Conservation (phyloP, 2,888 invertebrate genomes). For the Hirtodrosophila trivittata region DNA sequence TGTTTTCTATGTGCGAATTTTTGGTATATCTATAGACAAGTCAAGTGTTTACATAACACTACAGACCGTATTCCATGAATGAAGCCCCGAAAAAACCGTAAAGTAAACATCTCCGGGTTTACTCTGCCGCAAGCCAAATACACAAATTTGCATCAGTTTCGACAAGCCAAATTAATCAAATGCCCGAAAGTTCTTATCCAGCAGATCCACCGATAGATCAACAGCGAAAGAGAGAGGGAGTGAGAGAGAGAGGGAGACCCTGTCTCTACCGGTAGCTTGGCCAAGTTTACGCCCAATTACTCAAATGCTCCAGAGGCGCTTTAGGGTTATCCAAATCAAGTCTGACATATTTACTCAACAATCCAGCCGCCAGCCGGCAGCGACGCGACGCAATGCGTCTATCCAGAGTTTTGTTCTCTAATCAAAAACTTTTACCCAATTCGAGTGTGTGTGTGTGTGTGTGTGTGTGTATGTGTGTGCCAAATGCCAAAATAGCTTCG, state of each 20-base stretch:
- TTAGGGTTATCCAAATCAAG: slow-evolving; percentile 45
- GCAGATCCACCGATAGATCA: slow-evolving; percentile 5
- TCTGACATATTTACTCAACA: slow-evolving; percentile 78
- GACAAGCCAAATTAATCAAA: slow-evolving; percentile 70
- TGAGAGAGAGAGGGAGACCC: neutral
- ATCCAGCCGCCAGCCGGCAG: slow-evolving; percentile 29
- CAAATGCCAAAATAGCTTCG: slow-evolving; percentile 69
- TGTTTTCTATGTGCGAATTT: slow-evolving; percentile 51
- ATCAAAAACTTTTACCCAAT: slow-evolving; percentile 56
- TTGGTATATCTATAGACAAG: slow-evolving; percentile 6
- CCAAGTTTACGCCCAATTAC: slow-evolving; percentile 72
- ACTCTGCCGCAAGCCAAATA: slow-evolving; percentile 23
- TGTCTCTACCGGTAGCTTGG: slow-evolving; percentile 44
- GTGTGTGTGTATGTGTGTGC: slow-evolving; percentile 57
- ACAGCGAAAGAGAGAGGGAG: neutral
- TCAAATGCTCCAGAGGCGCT: slow-evolving; percentile 35
- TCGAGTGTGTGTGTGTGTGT: slow-evolving; percentile 33
- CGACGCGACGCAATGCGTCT: slow-evolving; percentile 3
- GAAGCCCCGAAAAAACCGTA: slow-evolving; percentile 74
- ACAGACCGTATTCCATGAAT: slow-evolving; percentile 59
- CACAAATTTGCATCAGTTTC: slow-evolving; percentile 69
- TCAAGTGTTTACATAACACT: slow-evolving; percentile 77
- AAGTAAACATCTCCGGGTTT: slow-evolving; percentile 63
- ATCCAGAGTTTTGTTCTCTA: slow-evolving; percentile 19
- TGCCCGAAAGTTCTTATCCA: slow-evolving; percentile 44